A percentile compares a stretch with the other conserved stretches of the same genome.
These are phyloP conservation scores for Petrocephalus sullivani DNA, from an alignment of 2,797 vertebrate genomes.

Conservation along the genomic window DNA sequence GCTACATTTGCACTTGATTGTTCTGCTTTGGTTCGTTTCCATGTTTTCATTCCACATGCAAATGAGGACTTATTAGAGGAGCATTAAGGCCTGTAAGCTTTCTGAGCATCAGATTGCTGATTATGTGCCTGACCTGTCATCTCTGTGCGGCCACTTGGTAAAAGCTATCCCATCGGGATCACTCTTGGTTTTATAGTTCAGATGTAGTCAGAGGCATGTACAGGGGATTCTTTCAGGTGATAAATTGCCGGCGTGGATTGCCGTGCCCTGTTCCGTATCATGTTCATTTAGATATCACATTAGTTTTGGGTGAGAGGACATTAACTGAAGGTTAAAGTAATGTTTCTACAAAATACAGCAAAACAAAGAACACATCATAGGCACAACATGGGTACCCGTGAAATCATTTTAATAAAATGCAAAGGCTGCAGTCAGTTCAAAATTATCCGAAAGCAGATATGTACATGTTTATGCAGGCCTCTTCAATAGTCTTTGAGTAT, in stretches of 20 bases:
- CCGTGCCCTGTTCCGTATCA: background rate
- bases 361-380: background rate
- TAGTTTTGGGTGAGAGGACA: background rate
- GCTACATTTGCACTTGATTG: background rate
- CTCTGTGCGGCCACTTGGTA: background rate
- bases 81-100: background rate
- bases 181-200: background rate
- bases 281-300: background rate
- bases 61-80: background rate
- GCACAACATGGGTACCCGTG: background rate
- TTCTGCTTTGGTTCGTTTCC: background rate
- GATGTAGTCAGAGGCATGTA: background rate
- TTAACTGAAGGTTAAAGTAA: background rate
- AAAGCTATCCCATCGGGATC: background rate
- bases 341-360: background rate
- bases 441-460: background rate
- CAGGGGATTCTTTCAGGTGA: background rate
- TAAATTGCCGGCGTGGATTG: background rate
- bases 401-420: background rate
- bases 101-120: background rate
- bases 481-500: background rate
- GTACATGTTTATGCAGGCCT: background rate
- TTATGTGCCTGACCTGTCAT: constrained; percentile 29
- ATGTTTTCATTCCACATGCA: background rate
- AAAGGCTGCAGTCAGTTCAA: background rate